phyloP scores from a whole-genome alignment of 2,888 invertebrate species.

The Zygogramma bicolorata region DNA sequence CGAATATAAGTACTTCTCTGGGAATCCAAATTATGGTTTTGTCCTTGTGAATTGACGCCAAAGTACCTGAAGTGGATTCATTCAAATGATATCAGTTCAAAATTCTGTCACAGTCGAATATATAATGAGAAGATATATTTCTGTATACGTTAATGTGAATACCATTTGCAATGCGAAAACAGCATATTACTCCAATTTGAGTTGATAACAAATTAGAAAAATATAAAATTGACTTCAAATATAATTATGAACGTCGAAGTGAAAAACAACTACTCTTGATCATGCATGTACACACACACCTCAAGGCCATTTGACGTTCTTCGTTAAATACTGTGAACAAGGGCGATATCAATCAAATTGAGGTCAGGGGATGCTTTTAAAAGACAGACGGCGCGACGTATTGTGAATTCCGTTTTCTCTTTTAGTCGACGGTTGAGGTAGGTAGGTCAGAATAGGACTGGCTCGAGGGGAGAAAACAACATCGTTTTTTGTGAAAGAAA shows the following conservation, averaged over 20 bases:
- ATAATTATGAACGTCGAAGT: not conserved
- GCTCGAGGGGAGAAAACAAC: not conserved
- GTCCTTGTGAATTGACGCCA: no score
- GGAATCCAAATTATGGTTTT: no score
- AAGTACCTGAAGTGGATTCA: no score
- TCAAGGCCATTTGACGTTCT: slow-evolving; percentile 39
- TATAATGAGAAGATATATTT: no score
- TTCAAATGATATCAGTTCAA: no score
- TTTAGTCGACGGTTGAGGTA: slow-evolving; percentile 53
- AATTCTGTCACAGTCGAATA: no score
- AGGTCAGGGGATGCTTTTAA: slow-evolving; percentile 48
- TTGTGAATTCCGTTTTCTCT: slow-evolving; percentile 41
- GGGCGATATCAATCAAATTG: slow-evolving; percentile 43
- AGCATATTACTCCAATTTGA: no score
- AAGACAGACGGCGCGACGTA: slow-evolving; percentile 52
- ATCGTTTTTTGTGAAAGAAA: not conserved
- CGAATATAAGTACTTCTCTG: no score
- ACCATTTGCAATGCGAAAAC: no score
- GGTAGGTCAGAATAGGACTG: slow-evolving; percentile 33
- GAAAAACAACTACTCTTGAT: slow-evolving; percentile 12
- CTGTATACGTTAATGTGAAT: no score
- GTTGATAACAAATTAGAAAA: not conserved
- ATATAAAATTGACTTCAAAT: not conserved
- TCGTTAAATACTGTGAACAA: slow-evolving; percentile 34
- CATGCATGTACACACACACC: slow-evolving; percentile 15